These are phyloP conservation scores for Tachina fera DNA, from an alignment of 2,888 invertebrate species.

Conservation along the genomic window DNA sequence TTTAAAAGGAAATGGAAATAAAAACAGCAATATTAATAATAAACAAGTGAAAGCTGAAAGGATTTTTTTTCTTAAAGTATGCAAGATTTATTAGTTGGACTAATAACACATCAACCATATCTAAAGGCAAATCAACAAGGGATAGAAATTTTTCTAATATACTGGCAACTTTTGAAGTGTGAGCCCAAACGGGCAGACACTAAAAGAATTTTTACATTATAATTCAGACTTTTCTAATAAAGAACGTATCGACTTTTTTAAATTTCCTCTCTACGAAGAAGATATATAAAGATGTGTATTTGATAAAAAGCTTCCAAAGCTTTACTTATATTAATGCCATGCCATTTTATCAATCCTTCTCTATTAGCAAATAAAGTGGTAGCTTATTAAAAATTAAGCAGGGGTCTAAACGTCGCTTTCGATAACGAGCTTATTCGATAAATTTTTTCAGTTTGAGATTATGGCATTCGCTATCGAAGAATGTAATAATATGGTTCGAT, in stretches of 20 bases:
- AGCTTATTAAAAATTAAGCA: no score
- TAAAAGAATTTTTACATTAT: neutral
- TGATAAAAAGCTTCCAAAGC: no score
- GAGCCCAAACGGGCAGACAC: neutral
- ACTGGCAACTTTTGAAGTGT: neutral
- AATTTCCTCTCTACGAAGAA: neutral
- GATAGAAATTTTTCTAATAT: neutral
- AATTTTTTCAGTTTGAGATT: no score
- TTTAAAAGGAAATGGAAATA: constrained; percentile 16
- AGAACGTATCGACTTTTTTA: no score
- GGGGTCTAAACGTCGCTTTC: no score
- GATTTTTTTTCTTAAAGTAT: constrained; percentile 19
- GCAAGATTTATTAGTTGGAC: constrained; percentile 64
- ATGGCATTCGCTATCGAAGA: no score
- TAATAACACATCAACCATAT: constrained; percentile 56
- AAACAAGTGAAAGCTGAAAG: constrained; percentile 18
- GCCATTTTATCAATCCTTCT: no score
- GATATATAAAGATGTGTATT: no score
- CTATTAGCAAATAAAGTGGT: no score
- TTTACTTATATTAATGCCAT: no score
- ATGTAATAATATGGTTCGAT: no score
- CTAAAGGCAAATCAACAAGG: neutral
- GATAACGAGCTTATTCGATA: no score
- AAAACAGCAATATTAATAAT: neutral
- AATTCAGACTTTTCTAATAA: neutral